phyloP scores from a whole-genome alignment of 2,888 invertebrate genomes.

The Oscheius myriophilus region DNA sequence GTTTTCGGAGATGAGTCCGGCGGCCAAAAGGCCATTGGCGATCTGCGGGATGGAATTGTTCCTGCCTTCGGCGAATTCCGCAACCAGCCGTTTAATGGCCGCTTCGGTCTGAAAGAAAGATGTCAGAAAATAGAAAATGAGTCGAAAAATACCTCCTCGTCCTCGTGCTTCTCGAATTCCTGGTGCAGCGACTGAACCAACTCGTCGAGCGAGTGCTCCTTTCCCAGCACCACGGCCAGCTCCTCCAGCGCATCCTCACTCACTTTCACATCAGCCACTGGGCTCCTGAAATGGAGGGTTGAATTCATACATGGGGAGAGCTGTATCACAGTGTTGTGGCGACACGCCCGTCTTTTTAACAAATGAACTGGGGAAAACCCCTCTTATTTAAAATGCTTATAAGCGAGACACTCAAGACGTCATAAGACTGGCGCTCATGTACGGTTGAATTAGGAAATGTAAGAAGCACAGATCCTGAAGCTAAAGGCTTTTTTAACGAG shows the following conservation, averaged over 20 bases:
- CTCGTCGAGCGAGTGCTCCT: constrained; percentile 28
- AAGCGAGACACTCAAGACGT: too few species aligned
- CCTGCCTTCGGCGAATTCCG: constrained; percentile 15
- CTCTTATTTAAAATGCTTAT: too few species aligned
- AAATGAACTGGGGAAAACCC: too few species aligned
- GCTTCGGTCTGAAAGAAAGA: constrained; percentile 1
- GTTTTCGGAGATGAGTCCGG: constrained; percentile 22
- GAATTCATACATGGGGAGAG: too few species aligned
- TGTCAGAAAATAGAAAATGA: not conserved
- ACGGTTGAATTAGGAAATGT: too few species aligned
- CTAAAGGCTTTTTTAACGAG: too few species aligned
- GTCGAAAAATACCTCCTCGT: constrained; percentile 12
- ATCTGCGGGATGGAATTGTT: constrained; percentile 6
- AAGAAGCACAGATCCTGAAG: too few species aligned
- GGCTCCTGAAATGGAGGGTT: too few species aligned
- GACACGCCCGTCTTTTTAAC: too few species aligned
- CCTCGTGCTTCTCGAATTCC: constrained; percentile 17
- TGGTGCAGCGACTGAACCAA: constrained; percentile 34
- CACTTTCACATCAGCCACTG: not conserved
- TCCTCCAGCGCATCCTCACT: not conserved
- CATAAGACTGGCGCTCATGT: too few species aligned
- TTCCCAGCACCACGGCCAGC: constrained; percentile 24
- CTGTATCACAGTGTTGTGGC: too few species aligned
- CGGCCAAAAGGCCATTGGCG: constrained; percentile 25
- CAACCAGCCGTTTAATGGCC: constrained; percentile 4